Conservation (phyloP, 2,797 vertebrate species). For the Pampus argenteus region DNA sequence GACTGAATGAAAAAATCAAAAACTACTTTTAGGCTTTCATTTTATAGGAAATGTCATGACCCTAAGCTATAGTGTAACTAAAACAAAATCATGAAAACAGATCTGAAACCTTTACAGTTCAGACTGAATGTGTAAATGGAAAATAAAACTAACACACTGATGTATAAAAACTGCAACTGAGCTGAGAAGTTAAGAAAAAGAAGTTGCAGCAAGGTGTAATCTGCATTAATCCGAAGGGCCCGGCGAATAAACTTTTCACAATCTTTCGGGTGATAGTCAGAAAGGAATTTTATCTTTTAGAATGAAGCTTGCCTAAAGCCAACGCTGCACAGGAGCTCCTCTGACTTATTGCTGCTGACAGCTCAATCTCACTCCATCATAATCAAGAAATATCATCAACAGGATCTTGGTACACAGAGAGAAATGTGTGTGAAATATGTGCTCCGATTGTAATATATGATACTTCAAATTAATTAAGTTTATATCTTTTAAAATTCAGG, state of each 20-base stretch:
- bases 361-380: constrained; percentile 69
- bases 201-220: constrained; percentile 66
- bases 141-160: constrained; percentile 9
- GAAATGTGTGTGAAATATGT: constrained; percentile 13
- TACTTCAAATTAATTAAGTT: constrained; percentile 10
- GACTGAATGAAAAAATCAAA: not conserved
- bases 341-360: constrained; percentile 72
- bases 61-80: not conserved
- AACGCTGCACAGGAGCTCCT: constrained; percentile 46
- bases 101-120: not conserved
- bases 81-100: constrained; percentile 16
- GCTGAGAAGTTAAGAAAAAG: constrained; percentile 24
- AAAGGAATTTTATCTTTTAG: constrained; percentile 66
- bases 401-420: constrained; percentile 32
- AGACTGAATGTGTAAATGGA: constrained; percentile 28
- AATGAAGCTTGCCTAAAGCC: constrained; percentile 47
- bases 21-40: not conserved
- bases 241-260: constrained; percentile 77
- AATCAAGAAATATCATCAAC: constrained; percentile 51
- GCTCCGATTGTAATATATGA: not conserved
- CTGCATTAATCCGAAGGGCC: constrained; percentile 74
- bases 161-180: constrained; percentile 37
- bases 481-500: constrained; percentile 7
- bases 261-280: constrained; percentile 64
- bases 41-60: not conserved